Evolutionary conservation across 2,888 invertebrate genomes (phyloP).

Genomic region (Thysanoteuthis rhombus): DNA sequence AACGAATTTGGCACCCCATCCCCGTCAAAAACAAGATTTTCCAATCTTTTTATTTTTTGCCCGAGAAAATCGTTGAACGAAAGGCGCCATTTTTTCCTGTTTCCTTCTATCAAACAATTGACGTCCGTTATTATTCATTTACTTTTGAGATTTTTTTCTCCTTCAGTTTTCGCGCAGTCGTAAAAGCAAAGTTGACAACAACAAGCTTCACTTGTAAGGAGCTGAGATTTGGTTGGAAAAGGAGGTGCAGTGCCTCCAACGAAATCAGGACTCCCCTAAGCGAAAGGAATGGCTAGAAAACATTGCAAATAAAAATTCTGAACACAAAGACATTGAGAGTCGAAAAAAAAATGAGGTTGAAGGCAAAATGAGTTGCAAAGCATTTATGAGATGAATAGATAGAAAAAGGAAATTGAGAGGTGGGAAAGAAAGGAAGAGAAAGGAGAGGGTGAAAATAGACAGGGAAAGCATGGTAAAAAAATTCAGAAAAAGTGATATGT

Average conservation of each 20-base stretch:
- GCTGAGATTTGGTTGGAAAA: neutral
- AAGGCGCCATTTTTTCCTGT: neutral
- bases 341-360: neutral
- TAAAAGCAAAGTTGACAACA: neutral
- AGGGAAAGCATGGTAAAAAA: too few species aligned
- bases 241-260: neutral
- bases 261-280: neutral
- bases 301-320: neutral
- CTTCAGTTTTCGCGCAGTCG: neutral
- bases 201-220: neutral
- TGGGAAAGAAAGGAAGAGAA: too few species aligned
- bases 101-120: neutral
- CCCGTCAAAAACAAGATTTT: neutral
- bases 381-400: neutral
- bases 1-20: too few species aligned
- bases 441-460: too few species aligned
- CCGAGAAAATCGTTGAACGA: neutral
- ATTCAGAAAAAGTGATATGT: too few species aligned
- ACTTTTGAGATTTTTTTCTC: neutral
- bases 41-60: neutral
- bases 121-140: neutral
- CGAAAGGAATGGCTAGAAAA: neutral
- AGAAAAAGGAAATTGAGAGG: too few species aligned
- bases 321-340: neutral
- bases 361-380: neutral